Evolutionary conservation across 2,888 invertebrate genomes (phyloP), one percentile per base, ranked within the genome.

Genomic region (Rhaphigaster nebulosa): DNA sequence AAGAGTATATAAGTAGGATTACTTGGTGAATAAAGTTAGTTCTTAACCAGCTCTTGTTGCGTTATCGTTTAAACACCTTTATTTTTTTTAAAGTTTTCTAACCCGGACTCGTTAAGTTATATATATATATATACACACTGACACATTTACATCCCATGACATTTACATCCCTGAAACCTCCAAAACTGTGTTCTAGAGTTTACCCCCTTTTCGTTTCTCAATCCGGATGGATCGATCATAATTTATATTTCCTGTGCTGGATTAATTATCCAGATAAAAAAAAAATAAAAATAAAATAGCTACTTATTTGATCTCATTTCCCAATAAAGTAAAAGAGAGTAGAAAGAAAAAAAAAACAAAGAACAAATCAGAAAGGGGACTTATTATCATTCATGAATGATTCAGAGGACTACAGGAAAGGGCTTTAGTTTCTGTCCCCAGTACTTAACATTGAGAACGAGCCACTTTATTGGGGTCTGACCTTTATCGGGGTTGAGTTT

Each of bases 301-400:
- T 29, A 38, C 70, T 76, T 76, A 38, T 38, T 76, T 76, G 29
- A 65, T 76, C 38, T 38, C 38, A 76, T 76, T 76, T 76, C 70
- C 70, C 70, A 76, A 76, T 76, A 76, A 76, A 38, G 70, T 76
- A 76, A 76, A 38, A 76, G 70, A 20, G 8, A 76, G 70, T 20
- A 76, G 38, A 76, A 76, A 20, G 29, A 20, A 23, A 76, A 15
- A n/a, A n/a, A 76, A 76, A 76, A 76, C 70, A 76, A 76, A 29
- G 70, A 23, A 76, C 18, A 76, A 76, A 76, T 76, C 70, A 76
- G 70, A 76, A 34, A 38, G 23, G 70, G 65, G 70, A 38, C 70
- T 76, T 34, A 76, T 76, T 76, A 38, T 76, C 70, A 76, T 76
- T 76, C 70, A 76, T 76, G 70, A 76, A 76, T 76, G 70, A 76